A percentile compares a stretch with the other conserved stretches of the same genome.
Conservation (phyloP, 2,113 vertebrate genomes). For the Nycticebus coucang region DNA sequence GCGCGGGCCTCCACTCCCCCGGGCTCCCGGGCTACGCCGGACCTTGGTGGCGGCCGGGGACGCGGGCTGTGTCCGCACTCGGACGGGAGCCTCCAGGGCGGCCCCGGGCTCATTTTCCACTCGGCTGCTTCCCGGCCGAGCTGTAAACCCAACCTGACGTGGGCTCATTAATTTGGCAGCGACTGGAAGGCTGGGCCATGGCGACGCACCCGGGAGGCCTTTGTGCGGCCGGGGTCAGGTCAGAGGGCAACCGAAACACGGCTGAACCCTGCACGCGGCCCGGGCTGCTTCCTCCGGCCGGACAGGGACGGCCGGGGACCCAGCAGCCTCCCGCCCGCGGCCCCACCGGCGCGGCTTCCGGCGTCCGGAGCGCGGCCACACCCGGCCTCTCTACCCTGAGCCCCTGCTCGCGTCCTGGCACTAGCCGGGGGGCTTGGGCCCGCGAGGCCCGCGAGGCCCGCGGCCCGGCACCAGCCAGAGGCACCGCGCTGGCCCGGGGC, state of each 20-base stretch:
- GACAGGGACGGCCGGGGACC: not conserved
- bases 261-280: constrained; percentile 82
- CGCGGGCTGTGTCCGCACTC: constrained; percentile 75
- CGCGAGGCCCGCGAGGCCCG: constrained; percentile 77
- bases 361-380: not conserved
- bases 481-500: constrained; percentile 78
- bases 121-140: constrained; percentile 88
- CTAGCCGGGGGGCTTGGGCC: not conserved
- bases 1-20: not conserved
- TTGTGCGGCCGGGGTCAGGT: constrained; percentile 90
- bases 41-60: not conserved
- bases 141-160: constrained; percentile 92
- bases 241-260: constrained; percentile 89
- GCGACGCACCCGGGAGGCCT: constrained; percentile 88
- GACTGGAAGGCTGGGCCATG: constrained; percentile 88
- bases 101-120: constrained; percentile 89
- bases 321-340: not conserved
- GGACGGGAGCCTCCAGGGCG: constrained; percentile 82
- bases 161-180: constrained; percentile 93
- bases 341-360: not conserved
- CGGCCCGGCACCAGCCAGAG: constrained; percentile 80
- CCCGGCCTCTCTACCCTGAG: not conserved
- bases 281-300: not conserved
- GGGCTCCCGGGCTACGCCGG: not conserved
- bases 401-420: not conserved